Conservation (phyloP, 2,888 invertebrate species). For the Acleris holmiana region DNA sequence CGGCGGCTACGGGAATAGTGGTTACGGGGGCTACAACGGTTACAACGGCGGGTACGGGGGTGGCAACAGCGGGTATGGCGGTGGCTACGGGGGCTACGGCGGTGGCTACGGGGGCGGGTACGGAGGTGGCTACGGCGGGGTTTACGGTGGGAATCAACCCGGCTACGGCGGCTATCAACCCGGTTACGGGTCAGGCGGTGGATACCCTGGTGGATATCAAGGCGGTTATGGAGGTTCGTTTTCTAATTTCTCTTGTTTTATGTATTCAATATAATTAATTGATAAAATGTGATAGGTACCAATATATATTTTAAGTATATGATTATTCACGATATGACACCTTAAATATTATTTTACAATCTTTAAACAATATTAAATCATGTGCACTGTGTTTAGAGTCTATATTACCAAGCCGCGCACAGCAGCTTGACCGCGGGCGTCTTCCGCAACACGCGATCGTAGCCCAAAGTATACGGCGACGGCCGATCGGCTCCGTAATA, state of each 20-base stretch:
- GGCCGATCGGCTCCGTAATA: too few relatives aligned
- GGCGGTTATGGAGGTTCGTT: constrained; percentile 39
- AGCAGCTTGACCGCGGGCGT: too few relatives aligned
- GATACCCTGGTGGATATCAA: constrained; percentile 40
- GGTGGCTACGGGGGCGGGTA: constrained; percentile 39
- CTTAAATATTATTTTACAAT: too few relatives aligned
- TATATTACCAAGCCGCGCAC: too few relatives aligned
- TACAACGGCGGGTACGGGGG: constrained; percentile 44
- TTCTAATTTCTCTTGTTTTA: background rate
- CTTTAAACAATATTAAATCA: too few relatives aligned
- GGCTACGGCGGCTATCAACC: constrained; percentile 48
- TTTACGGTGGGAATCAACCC: constrained; percentile 43
- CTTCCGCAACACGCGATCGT: too few relatives aligned
- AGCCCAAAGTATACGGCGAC: too few relatives aligned
- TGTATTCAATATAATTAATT: too few relatives aligned
- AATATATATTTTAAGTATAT: too few relatives aligned
- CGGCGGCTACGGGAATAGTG: constrained; percentile 45
- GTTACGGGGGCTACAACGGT: constrained; percentile 42
- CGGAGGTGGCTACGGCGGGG: constrained; percentile 41
- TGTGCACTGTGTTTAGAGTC: too few relatives aligned
- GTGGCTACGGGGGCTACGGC: constrained; percentile 37
- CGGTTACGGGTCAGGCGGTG: constrained; percentile 34
- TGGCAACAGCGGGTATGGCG: constrained; percentile 43
- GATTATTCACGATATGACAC: too few relatives aligned
- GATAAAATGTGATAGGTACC: too few relatives aligned